Evolutionary conservation across 1,140 invertebrate species (phyloP).

Genomic region (Camponotus floridanus): DNA sequence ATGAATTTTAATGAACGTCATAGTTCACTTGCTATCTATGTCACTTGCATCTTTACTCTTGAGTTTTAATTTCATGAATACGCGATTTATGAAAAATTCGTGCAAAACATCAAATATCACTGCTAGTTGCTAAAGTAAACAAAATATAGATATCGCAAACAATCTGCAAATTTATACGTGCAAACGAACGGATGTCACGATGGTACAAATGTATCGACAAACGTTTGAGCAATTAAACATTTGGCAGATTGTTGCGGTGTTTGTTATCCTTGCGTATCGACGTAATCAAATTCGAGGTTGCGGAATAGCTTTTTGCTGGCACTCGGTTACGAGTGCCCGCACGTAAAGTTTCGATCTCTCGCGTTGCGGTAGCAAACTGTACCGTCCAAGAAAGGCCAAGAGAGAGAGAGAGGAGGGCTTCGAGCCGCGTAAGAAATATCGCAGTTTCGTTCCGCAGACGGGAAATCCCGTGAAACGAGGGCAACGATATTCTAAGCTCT

Average conservation of each 20-base stretch:
- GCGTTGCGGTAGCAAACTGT: neutral
- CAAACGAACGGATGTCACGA: conserved; percentile 23
- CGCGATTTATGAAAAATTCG: conserved; percentile 9
- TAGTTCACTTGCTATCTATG: neutral
- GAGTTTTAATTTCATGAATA: conserved; percentile 38
- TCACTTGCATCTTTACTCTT: conserved; percentile 18
- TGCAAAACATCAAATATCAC: conserved; percentile 20
- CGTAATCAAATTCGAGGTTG: conserved; percentile 28
- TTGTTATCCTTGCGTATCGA: conserved; percentile 25
- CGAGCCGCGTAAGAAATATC: conserved; percentile 48
- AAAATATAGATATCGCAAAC: conserved; percentile 54
- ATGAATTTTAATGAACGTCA: neutral
- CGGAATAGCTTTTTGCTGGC: conserved; percentile 24
- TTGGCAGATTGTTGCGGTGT: conserved; percentile 50
- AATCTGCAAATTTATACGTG: conserved; percentile 53
- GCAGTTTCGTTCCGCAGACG: conserved; percentile 7
- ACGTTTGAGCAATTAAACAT: conserved; percentile 51
- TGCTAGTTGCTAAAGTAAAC: conserved; percentile 44
- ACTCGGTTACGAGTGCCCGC: neutral
- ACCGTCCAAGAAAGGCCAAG: neutral
- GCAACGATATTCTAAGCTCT: conserved; percentile 58
- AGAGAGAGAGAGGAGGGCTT: neutral
- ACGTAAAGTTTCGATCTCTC: neutral
- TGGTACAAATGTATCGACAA: conserved; percentile 44
- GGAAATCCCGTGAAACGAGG: conserved; percentile 35